A percentile compares a stretch with the other conserved stretches of the same genome.
Conservation (phyloP, 2,113 vertebrate genomes). For the Leptosomus discolor region DNA sequence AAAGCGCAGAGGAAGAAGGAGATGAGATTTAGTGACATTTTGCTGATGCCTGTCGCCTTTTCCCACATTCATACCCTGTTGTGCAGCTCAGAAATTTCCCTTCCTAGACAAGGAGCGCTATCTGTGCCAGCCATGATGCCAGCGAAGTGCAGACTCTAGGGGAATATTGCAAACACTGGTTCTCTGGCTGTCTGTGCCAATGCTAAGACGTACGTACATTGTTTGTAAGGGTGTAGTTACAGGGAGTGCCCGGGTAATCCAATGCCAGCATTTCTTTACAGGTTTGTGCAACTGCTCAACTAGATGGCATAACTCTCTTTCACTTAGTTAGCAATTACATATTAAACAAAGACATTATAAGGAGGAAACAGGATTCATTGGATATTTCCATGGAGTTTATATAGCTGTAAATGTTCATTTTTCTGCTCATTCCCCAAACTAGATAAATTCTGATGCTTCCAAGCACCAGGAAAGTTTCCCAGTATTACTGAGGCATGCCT, state of each 20-base stretch:
- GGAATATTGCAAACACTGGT: background rate
- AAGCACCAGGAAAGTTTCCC: background rate
- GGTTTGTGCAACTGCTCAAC: too few species aligned
- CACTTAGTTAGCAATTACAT: too few species aligned
- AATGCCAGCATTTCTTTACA: too few species aligned
- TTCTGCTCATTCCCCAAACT: background rate
- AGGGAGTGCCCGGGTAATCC: too few species aligned
- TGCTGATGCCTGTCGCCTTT: background rate
- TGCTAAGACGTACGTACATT: accelerated
- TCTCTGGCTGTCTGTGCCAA: background rate
- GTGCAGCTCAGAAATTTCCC: background rate
- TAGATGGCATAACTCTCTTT: too few species aligned
- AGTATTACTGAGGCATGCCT: too few species aligned
- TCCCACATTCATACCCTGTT: background rate
- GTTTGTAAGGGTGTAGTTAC: background rate
- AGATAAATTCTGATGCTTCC: background rate
- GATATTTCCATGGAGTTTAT: background rate
- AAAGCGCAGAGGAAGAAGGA: background rate
- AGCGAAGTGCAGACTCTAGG: accelerated
- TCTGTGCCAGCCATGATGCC: background rate
- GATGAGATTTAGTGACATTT: background rate
- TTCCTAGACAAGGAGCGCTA: background rate
- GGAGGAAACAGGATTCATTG: too few species aligned
- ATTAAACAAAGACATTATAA: too few species aligned
- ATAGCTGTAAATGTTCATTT: background rate